Base-by-base conservation (phyloP, 2,113 vertebrate genomes). In the Myrmecophaga tridactyla region DNA sequence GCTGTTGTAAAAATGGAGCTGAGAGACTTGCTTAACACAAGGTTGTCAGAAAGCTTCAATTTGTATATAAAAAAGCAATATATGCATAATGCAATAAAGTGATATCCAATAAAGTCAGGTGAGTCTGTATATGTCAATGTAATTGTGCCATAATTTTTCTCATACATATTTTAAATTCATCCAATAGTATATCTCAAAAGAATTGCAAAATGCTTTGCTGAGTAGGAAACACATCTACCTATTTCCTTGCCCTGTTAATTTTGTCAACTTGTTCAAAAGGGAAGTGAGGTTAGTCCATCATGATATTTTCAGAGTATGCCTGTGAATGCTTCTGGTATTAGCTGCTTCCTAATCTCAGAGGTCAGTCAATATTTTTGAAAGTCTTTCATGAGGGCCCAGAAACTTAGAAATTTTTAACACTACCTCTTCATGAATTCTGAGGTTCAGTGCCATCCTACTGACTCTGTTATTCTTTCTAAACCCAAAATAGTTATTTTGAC, bases 401-500 rank as follows among this genome's bases (percentile, higher is more conserved):
- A 95, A 76, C 21, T 41, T 43, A 63, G 76, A 48, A 58, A 14
- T 53, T 88, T 84, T 89, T 10, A 92, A 88, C 27, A 51, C 10
- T 43, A 41, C 53, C 29, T 70, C 31, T 9, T 95, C 34, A 25
- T 85, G 48, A 93, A 91, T 89, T 51, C n/a, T 80, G 29, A 15
- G 9, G 58, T 91, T 96, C 31, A 90, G 11, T 72, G 85, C 81
- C 72, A 81, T 86, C 39, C 94, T 92, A 65, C 36, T 86, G 23
- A 70, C 69, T 94, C 48, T 89, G 18, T 62, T 92, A 53, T 58
- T 93, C 27, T 92, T 92, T 94, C 60, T 73, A 62, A 7, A 85
- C 48, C 56, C 80, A 53, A 92, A 78, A 76, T 92, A 87, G 84
- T 62, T 88, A 5, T 95, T 27, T 95, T 82, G n/a, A n/a, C 93